phyloP scores from a whole-genome alignment of 2,113 vertebrate species.

The Etheostoma spectabile region DNA sequence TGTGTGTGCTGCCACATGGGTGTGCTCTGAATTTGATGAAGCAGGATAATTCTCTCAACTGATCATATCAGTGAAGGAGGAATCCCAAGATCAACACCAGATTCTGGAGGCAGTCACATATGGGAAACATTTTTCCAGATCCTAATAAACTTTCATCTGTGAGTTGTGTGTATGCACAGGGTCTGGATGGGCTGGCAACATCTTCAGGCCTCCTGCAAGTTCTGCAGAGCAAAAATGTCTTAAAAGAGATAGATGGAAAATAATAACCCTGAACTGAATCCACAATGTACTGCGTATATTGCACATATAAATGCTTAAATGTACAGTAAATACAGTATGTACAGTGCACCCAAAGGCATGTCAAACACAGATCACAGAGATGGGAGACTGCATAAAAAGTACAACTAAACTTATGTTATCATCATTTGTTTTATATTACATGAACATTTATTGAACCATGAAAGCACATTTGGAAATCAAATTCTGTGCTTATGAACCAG shows the following conservation, averaged over 20 bases:
- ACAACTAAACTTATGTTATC: background rate
- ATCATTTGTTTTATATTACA: slow-evolving; percentile 4
- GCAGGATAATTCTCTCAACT: slow-evolving; percentile 78
- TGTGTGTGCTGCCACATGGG: slow-evolving; percentile 57
- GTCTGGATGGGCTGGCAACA: slow-evolving; percentile 61
- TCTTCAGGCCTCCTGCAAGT: slow-evolving; percentile 58
- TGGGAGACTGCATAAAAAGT: background rate
- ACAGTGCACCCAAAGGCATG: background rate
- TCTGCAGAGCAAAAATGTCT: slow-evolving; percentile 56
- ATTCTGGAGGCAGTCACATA: slow-evolving; percentile 79
- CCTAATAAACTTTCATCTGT: slow-evolving; percentile 84
- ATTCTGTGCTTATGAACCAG: slow-evolving; percentile 18
- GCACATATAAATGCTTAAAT: background rate
- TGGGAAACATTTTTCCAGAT: slow-evolving; percentile 85
- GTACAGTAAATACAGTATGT: background rate
- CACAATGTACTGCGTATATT: background rate
- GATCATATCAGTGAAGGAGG: slow-evolving; percentile 83
- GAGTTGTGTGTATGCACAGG: slow-evolving; percentile 66
- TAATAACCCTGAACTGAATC: slow-evolving; percentile 37
- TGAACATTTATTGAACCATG: slow-evolving; percentile 18
- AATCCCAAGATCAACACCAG: slow-evolving; percentile 82
- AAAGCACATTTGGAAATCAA: slow-evolving; percentile 31
- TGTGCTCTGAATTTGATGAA: slow-evolving; percentile 85
- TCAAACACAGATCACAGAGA: background rate
- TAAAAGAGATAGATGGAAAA: slow-evolving; percentile 57